phyloP scores from a whole-genome alignment of 2,113 vertebrate genomes.

The Pseudorectes ferrugineus region DNA sequence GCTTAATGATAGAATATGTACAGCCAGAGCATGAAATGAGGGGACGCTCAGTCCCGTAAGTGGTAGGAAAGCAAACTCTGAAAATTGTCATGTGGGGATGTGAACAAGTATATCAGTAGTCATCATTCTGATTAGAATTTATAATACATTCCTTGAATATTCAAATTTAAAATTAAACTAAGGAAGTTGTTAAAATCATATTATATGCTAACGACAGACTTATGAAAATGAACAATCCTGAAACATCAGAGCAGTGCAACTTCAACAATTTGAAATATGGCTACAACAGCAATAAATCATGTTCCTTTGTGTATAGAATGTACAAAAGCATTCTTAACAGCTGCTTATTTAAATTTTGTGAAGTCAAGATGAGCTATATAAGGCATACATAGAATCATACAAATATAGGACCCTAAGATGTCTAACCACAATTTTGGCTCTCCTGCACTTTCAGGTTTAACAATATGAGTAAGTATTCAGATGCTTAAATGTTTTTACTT shows the following conservation, averaged over 20 bases:
- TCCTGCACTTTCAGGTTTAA: not conserved
- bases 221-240: not conserved
- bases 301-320: slow-evolving; percentile 12
- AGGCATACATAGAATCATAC: not conserved
- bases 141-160: not conserved
- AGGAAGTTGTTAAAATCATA: slow-evolving; percentile 9
- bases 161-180: slow-evolving; percentile 5
- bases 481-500: not conserved
- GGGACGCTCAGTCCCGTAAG: not conserved
- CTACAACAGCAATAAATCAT: slow-evolving; percentile 23
- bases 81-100: not conserved
- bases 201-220: not conserved
- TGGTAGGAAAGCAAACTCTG: not conserved
- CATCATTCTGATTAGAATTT: not conserved
- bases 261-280: slow-evolving; percentile 5
- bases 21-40: not conserved
- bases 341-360: slow-evolving; percentile 20
- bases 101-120: not conserved
- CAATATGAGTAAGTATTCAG: not conserved
- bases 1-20: not conserved
- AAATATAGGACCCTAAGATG: not conserved
- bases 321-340: slow-evolving; percentile 13
- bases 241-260: not conserved
- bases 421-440: not conserved
- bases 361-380: not conserved